Evolutionary conservation across 2,888 invertebrate species (phyloP).

Genomic region (Drosophila lutescens): DNA sequence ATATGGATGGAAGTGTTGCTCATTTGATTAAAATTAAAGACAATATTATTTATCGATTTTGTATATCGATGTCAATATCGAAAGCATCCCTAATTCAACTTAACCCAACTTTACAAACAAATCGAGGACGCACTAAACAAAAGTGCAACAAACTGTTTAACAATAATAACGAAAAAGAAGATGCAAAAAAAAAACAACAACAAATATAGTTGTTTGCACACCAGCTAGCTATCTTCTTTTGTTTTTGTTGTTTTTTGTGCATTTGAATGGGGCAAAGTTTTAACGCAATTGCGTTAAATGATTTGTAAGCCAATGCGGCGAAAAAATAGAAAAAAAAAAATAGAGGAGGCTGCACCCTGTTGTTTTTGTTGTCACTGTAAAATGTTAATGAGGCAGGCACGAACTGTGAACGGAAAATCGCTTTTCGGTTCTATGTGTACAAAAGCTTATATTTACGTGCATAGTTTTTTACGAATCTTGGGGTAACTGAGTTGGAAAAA

Average conservation of each 20-base stretch:
- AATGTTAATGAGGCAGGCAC: slow-evolving; percentile 75
- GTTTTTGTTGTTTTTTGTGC: slow-evolving; percentile 13
- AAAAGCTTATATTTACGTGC: background rate
- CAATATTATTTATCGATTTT: too few relatives aligned
- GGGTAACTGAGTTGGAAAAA: background rate
- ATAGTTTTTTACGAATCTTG: slow-evolving; percentile 1
- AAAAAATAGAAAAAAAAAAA: slow-evolving; percentile 7
- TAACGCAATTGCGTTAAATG: slow-evolving; percentile 77
- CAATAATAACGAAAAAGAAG: slow-evolving; percentile 7
- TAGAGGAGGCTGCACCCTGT: slow-evolving; percentile 40
- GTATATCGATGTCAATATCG: too few relatives aligned
- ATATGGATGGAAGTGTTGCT: too few relatives aligned
- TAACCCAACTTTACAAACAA: slow-evolving; percentile 10
- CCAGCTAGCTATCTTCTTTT: background rate
- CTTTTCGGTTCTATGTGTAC: slow-evolving; percentile 31
- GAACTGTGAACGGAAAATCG: slow-evolving; percentile 52
- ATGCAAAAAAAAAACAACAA: background rate
- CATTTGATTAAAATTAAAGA: too few relatives aligned
- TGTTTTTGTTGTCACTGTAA: slow-evolving; percentile 57
- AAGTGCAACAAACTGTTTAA: slow-evolving; percentile 33
- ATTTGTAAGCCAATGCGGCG: slow-evolving; percentile 47
- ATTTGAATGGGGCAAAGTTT: slow-evolving; percentile 60
- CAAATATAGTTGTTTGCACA: background rate
- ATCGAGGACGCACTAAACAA: slow-evolving; percentile 30
- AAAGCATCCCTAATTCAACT: background rate